A percentile compares a stretch with the other conserved stretches of the same genome.
phyloP scores from a whole-genome alignment of 2,113 vertebrate species.

The Garra rufa region DNA sequence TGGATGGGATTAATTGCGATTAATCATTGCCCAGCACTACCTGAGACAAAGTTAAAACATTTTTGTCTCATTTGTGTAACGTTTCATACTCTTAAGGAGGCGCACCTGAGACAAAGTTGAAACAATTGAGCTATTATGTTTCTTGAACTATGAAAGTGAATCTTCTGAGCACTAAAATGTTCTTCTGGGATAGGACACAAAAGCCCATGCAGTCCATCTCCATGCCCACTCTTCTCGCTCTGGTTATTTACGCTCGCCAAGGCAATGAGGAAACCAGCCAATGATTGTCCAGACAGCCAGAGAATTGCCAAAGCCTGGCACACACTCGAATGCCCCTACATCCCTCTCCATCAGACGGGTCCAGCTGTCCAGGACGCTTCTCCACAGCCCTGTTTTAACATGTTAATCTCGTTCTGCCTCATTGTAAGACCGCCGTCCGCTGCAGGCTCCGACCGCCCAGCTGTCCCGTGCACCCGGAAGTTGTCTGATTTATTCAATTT shows the following conservation, averaged over 20 bases:
- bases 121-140: not conserved
- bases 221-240: constrained; percentile 8
- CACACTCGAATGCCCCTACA: not conserved
- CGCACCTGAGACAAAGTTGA: not conserved
- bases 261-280: constrained; percentile 21
- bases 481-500: constrained; percentile 35
- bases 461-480: constrained; percentile 18
- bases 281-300: not conserved
- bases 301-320: constrained; percentile 14
- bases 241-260: not conserved
- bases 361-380: constrained; percentile 32
- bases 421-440: not conserved
- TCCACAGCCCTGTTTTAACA: constrained; percentile 23
- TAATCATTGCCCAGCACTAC: no score
- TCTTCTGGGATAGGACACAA: not conserved
- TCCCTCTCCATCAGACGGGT: constrained; percentile 20
- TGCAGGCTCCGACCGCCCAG: constrained; percentile 10
- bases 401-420: constrained; percentile 35
- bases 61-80: not conserved
- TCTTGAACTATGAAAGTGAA: not conserved
- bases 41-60: no score
- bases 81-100: not conserved
- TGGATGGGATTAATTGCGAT: no score
- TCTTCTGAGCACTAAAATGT: constrained; percentile 9
- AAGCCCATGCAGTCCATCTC: not conserved